Evolutionary conservation across 2,113 vertebrate species (phyloP), one percentile per base, ranked within the genome.

Genomic region (Chauna torquata): DNA sequence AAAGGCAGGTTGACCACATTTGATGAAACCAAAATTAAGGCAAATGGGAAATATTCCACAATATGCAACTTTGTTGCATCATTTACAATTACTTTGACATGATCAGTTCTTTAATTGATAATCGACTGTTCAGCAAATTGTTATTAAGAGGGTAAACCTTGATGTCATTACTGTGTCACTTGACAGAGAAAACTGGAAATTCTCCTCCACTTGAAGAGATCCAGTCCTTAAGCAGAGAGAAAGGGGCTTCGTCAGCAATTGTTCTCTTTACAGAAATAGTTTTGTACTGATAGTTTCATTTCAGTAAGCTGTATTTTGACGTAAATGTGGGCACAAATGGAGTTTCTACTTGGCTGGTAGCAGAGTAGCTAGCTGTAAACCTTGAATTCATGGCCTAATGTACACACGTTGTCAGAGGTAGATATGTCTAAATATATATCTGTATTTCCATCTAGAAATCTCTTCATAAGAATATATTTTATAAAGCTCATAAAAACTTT

Each of bases 221-320:
- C 34, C 0, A 23, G 59, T 66, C 38, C 10, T 80, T 86, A 86
- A 68, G 19, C 6, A 3, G 6, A 68, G 68, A 83, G 68, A 27
- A 55, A 47, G 9, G 6, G 42, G 30, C 66, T 93, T 93, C 36
- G 40, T 57, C 44, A 45, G 61, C 50, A 64, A 5, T 70, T 55
- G 20, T 19, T 69, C 23, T 79, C 20, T 57, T 78, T 22, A n/a
- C 58, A 65, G 62, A 23, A 88, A 20, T 61, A 44, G 32, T 68
- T 91, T 78, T 71, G 34, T 80, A 58, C 52, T 54, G 28, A n/a
- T 80, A 54, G 58, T 91, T 94, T 82, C 66, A 86, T 72, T 94
- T 94, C 50, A 58, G 15, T 70, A 90, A 88, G 40, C 58, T 82
- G 1, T 83, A 52, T 90, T 94, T 94, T 92, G 44, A 68, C 52